These are phyloP conservation scores for Catocala fraxini DNA, from an alignment of 2,888 invertebrate species.

Conservation along the genomic window DNA sequence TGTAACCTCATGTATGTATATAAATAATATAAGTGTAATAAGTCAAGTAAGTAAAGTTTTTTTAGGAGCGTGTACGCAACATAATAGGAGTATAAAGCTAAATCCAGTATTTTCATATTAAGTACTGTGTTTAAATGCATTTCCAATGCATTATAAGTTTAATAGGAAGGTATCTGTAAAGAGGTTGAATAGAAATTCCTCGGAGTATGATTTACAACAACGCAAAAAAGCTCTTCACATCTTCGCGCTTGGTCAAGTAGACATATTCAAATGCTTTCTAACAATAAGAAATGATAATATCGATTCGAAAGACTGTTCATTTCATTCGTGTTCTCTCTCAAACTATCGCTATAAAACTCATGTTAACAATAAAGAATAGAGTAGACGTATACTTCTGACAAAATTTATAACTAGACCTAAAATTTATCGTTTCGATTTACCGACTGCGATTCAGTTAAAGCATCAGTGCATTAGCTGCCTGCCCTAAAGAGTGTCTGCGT, in stretches of 20 bases:
- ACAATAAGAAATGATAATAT: conserved; percentile 54
- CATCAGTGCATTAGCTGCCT: conserved; percentile 63
- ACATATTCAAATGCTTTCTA: conserved; percentile 38
- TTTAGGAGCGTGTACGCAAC: no score
- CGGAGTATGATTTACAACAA: conserved; percentile 59
- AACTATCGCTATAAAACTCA: conserved; percentile 37
- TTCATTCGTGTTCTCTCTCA: conserved; percentile 38
- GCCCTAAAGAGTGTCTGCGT: conserved; percentile 67
- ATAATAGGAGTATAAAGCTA: no score
- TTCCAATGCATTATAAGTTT: neutral
- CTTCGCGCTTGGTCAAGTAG: conserved; percentile 50
- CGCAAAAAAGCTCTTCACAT: conserved; percentile 52
- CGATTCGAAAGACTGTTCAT: conserved; percentile 39
- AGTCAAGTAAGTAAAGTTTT: no score
- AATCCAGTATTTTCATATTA: neutral
- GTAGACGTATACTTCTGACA: conserved; percentile 35
- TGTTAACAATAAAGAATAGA: conserved; percentile 37
- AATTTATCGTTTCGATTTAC: conserved; percentile 43
- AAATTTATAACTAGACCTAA: conserved; percentile 46
- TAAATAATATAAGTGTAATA: no score
- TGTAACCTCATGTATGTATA: no score
- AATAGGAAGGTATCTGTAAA: conserved; percentile 1
- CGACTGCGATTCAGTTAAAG: conserved; percentile 44
- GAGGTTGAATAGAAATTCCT: conserved; percentile 27
- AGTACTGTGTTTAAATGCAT: neutral